These are phyloP conservation scores for human (Homo sapiens) DNA, from an alignment of 2,113 vertebrate species.

Conservation along the genomic window DNA sequence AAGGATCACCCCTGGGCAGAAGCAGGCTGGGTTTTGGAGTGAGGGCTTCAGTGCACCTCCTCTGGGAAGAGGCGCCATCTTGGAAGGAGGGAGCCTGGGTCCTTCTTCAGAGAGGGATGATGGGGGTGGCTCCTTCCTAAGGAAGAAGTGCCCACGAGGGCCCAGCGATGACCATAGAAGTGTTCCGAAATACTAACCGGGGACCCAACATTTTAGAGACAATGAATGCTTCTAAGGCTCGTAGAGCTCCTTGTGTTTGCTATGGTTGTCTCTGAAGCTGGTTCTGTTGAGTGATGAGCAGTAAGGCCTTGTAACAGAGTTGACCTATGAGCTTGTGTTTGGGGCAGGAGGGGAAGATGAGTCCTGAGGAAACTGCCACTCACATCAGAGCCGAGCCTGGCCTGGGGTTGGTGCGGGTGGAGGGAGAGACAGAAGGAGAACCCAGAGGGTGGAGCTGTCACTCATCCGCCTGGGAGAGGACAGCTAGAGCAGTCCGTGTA, in stretches of 20 bases:
- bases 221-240: not conserved
- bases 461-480: too few species aligned
- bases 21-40: not conserved
- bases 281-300: not conserved
- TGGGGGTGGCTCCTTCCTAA: not conserved
- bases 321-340: not conserved
- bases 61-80: not conserved
- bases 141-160: not conserved
- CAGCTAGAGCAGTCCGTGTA: not conserved
- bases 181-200: not conserved
- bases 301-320: not conserved
- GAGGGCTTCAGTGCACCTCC: not conserved
- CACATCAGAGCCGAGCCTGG: not conserved
- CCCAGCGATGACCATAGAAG: not conserved
- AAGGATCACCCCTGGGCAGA: not conserved
- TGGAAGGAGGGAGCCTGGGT: not conserved
- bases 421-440: not conserved
- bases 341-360: too few species aligned
- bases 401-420: not conserved
- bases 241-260: too few species aligned
- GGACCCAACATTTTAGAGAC: not conserved
- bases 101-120: not conserved
- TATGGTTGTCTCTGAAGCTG: not conserved
- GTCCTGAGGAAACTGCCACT: not conserved
- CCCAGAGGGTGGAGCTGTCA: too few species aligned